Evolutionary conservation across 2,113 vertebrate species (phyloP).

Genomic region (Prunella himalayana): DNA sequence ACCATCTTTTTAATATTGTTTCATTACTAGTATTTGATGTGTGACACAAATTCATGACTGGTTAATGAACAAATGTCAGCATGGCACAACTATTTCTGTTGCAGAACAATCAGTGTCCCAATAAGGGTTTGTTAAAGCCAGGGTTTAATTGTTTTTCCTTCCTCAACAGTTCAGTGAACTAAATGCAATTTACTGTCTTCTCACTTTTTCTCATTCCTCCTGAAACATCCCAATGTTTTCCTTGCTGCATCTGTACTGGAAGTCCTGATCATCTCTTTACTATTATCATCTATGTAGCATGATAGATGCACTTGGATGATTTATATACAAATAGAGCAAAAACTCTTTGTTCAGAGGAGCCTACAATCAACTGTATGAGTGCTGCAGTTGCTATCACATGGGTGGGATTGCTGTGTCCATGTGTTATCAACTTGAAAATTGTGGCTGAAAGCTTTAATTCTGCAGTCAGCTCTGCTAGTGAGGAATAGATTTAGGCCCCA

Average conservation of each 20-base stretch:
- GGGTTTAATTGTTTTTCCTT: constrained; percentile 22
- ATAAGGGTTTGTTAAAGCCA: constrained; percentile 39
- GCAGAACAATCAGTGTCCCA: constrained; percentile 36
- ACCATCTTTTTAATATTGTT: constrained; percentile 12
- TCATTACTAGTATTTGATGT: constrained; percentile 36
- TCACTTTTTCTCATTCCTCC: neutral
- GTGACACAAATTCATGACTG: constrained; percentile 6
- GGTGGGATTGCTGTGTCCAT: constrained; percentile 12
- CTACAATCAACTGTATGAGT: neutral
- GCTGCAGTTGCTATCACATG: neutral
- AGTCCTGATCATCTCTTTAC: neutral
- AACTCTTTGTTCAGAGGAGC: neutral
- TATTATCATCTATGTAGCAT: neutral
- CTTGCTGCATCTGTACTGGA: neutral
- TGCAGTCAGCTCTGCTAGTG: constrained; percentile 8
- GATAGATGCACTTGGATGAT: neutral
- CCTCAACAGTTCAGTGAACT: constrained; percentile 42
- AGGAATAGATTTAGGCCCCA: constrained; percentile 7
- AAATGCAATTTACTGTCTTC: constrained; percentile 25
- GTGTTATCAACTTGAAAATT: constrained; percentile 52
- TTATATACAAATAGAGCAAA: neutral
- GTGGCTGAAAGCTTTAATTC: constrained; percentile 52
- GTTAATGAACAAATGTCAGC: constrained; percentile 32
- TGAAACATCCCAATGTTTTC: neutral
- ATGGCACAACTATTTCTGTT: neutral